Evolutionary conservation across 2,113 vertebrate species (phyloP), one percentile per base, ranked within the genome.

Genomic region (Eulacestoma nigropectus): DNA sequence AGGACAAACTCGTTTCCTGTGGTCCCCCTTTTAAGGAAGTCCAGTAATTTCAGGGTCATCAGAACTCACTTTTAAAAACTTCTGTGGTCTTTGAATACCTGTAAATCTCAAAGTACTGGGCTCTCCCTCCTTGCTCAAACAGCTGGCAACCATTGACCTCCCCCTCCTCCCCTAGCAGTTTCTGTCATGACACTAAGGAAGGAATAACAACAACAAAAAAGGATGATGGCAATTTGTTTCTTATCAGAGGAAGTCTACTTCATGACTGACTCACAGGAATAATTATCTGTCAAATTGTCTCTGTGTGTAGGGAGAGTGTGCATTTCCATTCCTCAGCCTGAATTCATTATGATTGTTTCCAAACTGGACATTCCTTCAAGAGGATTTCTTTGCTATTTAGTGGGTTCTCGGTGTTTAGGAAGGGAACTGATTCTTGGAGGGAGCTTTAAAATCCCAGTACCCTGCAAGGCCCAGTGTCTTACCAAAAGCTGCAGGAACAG

Each of bases 161-260:
- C 5, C 4, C 2, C 7, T 35, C 23, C 26, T 78, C 44, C 52
- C 26, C 16, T 42, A 81, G 17, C 37, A 83, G 17, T 26, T 63
- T 86, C 33, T 67, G 21, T 84, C 56, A 60, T 47, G 80, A 90
- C 55, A 44, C 37, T 64, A 35, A 62, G 85, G 56, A 91, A 88
- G 73, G 27, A 93, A 67, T 16, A 87, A 69, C 69, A 93, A 57
- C n/a, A 50, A 63, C 62, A 69, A 33, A 69, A 84, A 55, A 6
- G 14, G 41, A 44, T 50, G 42, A 84, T 78, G 42, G 35, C 55
- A 89, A 90, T 90, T 92, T 84, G 32, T 60, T 93, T 92, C 85
- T 95, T 90, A 84, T 75, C 80, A 89, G 88, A 95, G 53, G 69
- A 96, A 92, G 62, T 84, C 77, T 93, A 82, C 74, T 87, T 95